Base-by-base conservation (phyloP, 2,888 invertebrate genomes). In the Crocallis elinguaria region DNA sequence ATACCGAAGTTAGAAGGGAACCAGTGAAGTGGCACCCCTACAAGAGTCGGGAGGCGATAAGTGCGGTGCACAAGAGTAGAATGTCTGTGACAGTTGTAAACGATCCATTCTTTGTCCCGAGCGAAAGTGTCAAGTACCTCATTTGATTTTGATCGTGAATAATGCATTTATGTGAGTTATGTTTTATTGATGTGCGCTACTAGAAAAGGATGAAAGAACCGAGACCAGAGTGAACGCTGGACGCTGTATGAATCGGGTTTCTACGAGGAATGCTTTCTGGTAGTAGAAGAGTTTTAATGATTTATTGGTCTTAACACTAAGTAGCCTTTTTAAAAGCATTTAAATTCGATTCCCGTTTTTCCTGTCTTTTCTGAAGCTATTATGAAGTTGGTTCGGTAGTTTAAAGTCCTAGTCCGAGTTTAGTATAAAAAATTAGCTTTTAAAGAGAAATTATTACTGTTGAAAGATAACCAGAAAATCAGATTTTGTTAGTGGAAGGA, bases 111-210 rank as follows among this genome's bases (percentile, higher is more conserved):
- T 66, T 65, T 57, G 52, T 39, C 58, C 57, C 64, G 57, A 63
- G 64, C 62, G 72, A 72, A 69, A 71, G 73, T 72, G 75, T 67
- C 66, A 56, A 57, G 66, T 62, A 68, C 64, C 69, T 73, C 70
- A 69, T 71, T 73, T 67, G 66, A 67, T 69, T 73, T 64, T 65
- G 73, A 73, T 75, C 73, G 69, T 75, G 77, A 74, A 73, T 75
- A 74, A 73, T 70, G 68, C 60, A 57, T 73, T 68, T 65, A 49
- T 49, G 48, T 38, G 48, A 54, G 53, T 54, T 54, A 73, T 74
- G 71, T 73, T 69, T 75, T 74, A 75, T 75, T 71, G 71, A 75
- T 76, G 71, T 64, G 57, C 48, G 56, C 42, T 30, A 50, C 56
- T 57, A 44, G 52, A 30, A 49, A 45, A 39, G 49, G 45, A 49